Evolutionary conservation across 2,888 invertebrate genomes (phyloP), one percentile per base, ranked within the genome.

Genomic region (Dorcus parallelipipedus): DNA sequence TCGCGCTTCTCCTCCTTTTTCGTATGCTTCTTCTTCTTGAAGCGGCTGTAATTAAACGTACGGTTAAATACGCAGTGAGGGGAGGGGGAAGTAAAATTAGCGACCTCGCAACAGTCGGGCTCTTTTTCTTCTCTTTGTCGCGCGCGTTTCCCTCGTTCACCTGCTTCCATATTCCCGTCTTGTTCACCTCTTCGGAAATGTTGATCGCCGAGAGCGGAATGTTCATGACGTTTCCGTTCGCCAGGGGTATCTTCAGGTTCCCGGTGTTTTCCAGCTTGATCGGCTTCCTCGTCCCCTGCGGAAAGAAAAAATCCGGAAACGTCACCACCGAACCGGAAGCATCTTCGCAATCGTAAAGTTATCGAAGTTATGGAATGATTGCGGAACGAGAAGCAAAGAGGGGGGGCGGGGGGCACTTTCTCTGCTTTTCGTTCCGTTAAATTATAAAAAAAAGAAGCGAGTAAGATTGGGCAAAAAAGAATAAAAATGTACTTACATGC

Each of bases 101-200:
- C 64, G 70, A 73, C 69, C 71, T 68, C 47, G 68, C 65, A 60
- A 71, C 73, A 56, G 71, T 73, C 23, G 76, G 75, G 64, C 73
- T 76, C 61, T 73, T 75, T 69, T 72, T 74, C 60, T 68, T 75
- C 65, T 71, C 71, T 64, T 81, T 81, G n/a, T 69, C 69, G 2
- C 64, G 60, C 59, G 81, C 79, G 72, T 86, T 87, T 62, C 82
- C 83, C 70, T 87, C 88, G 75, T 92, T 93, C 9, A 93, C 90
- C 78, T 93, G 92, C 73, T 93, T 92, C 97, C 97, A 97, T 72
- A 97, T 91, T 38, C 94, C 91, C 33, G 92, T 91, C 77, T 93
- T 93, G 74, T 95, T 91, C 56, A 97, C 91, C 78, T 97, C 97
- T 76, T 97, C 95, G 5, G 94, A 90, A 73, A 96, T 92, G 76